Percentiles rank a stretch among this genome's conserved stretches.
Evolutionary conservation across 2,113 vertebrate species (phyloP).

Genomic region (Oncorhynchus kisutch): DNA sequence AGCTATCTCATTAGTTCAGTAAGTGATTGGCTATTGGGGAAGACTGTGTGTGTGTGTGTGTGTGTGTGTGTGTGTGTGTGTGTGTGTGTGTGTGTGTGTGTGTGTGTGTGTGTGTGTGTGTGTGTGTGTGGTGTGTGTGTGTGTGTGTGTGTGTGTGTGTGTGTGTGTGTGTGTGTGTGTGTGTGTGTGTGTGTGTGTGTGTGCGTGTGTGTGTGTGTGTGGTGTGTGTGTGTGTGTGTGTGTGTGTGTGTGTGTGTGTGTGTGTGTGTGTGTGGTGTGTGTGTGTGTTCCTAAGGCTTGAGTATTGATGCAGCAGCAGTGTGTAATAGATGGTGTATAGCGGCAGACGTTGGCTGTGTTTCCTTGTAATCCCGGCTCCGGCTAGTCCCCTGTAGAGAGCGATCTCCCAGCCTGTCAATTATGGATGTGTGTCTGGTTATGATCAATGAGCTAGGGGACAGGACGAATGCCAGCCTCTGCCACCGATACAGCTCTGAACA

Average conservation of each 20-base stretch:
- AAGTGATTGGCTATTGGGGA: background rate
- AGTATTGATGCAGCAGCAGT: conserved; percentile 23
- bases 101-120: background rate
- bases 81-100: background rate
- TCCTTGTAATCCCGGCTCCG: conserved; percentile 32
- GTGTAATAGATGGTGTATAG: conserved; percentile 40
- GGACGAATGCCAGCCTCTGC: conserved; percentile 33
- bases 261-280: background rate
- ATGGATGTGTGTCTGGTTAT: conserved; percentile 47
- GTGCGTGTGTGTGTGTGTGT: background rate
- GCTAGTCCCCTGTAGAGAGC: conserved; percentile 40
- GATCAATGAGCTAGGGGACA: conserved; percentile 52
- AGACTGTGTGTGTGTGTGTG: background rate
- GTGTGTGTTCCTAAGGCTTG: background rate
- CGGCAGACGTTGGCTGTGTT: conserved; percentile 48
- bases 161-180: background rate
- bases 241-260: background rate
- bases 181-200: background rate
- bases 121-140: background rate
- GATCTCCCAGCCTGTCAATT: conserved; percentile 40
- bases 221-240: background rate
- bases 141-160: background rate
- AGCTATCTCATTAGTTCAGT: background rate
- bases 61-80: background rate
- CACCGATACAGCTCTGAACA: background rate